Conservation (phyloP, 2,888 invertebrate genomes). For the Coremacera marginata region DNA sequence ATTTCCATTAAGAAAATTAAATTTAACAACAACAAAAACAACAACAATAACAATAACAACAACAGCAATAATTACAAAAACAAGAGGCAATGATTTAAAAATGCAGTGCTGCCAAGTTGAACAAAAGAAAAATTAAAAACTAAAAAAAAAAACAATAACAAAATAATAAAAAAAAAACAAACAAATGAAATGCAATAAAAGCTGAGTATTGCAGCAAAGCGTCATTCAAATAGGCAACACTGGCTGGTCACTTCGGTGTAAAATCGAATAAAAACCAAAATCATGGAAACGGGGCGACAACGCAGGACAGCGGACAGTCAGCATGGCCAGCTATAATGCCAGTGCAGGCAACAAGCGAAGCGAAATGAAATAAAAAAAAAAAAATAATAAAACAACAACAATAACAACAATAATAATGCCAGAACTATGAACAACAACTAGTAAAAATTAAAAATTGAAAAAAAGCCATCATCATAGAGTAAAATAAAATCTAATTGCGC, state of each 20-base stretch:
- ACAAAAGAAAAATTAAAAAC: slow-evolving; percentile 4
- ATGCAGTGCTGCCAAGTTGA: slow-evolving; percentile 10
- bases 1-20: slow-evolving; percentile 34
- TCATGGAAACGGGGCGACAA: neutral
- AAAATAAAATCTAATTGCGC: slow-evolving; percentile 30
- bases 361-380: slow-evolving; percentile 6
- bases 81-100: neutral
- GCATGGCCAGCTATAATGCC: neutral
- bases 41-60: neutral
- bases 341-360: slow-evolving; percentile 8
- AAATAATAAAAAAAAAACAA: neutral
- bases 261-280: neutral
- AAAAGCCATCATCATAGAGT: slow-evolving; percentile 10
- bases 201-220: slow-evolving; percentile 22
- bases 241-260: neutral
- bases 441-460: neutral
- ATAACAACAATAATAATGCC: neutral
- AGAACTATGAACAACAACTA: neutral
- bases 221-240: slow-evolving; percentile 1
- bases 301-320: neutral
- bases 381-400: neutral
- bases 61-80: neutral
- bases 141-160: neutral
- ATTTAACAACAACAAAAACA: slow-evolving; percentile 6
- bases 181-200: slow-evolving; percentile 13